Percentiles rank a stretch among this genome's conserved stretches.
phyloP scores from a whole-genome alignment of 1,140 invertebrate genomes.

The Lepeophtheirus salmonis region DNA sequence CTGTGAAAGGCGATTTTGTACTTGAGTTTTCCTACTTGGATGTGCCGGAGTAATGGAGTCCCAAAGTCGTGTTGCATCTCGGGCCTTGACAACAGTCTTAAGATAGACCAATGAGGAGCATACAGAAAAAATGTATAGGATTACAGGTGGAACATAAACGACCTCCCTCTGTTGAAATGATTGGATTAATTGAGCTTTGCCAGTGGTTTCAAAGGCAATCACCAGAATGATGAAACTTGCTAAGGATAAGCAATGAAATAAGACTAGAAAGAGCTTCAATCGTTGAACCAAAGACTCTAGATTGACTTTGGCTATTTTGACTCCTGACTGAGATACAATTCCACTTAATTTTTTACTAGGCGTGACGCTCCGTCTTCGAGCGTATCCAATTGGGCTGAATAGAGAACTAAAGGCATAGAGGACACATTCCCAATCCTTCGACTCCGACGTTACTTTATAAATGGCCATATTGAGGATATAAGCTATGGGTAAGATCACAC shows the following conservation, averaged over 20 bases:
- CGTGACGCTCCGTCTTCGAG: too few relatives aligned
- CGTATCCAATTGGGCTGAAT: too few relatives aligned
- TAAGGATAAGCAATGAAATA: not conserved
- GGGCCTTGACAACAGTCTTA: not conserved
- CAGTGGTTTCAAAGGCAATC: not conserved
- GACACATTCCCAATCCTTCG: too few relatives aligned
- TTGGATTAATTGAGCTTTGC: not conserved
- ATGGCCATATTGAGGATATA: too few relatives aligned
- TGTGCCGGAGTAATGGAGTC: not conserved
- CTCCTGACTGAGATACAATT: too few relatives aligned
- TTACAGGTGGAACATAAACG: not conserved
- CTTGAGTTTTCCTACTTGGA: too few relatives aligned
- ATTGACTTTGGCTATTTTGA: not conserved
- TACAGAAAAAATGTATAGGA: not conserved
- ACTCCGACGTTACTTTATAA: too few relatives aligned
- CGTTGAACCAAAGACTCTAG: not conserved
- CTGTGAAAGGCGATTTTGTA: not conserved
- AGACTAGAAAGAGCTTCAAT: not conserved
- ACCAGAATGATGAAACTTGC: not conserved
- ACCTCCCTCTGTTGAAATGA: not conserved
- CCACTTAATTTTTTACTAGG: too few relatives aligned
- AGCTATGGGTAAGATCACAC: too few relatives aligned
- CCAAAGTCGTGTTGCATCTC: not conserved
- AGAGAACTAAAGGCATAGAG: too few relatives aligned
- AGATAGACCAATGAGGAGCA: not conserved